Evolutionary conservation across 2,888 invertebrate genomes (phyloP).

Genomic region (Melanostoma mellinum): DNA sequence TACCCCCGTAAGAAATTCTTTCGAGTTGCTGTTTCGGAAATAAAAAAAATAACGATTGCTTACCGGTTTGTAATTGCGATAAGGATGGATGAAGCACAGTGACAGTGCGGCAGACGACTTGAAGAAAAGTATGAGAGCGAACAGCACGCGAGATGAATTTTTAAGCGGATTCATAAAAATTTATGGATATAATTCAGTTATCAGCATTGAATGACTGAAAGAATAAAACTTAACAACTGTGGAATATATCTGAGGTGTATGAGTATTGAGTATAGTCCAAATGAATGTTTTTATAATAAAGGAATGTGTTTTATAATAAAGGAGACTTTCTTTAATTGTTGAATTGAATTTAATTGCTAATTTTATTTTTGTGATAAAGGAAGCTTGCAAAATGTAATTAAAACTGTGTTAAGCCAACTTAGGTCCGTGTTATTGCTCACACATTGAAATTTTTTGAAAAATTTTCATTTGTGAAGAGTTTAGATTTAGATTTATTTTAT

Average conservation of each 20-base stretch:
- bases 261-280: constrained; percentile 14
- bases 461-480: too few species aligned
- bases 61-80: constrained; percentile 73
- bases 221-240: constrained; percentile 70
- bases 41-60: constrained; percentile 64
- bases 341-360: constrained; percentile 9
- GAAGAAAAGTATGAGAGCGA: constrained; percentile 39
- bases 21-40: not conserved
- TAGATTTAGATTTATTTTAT: too few species aligned
- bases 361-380: constrained; percentile 33
- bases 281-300: constrained; percentile 38
- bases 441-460: too few species aligned
- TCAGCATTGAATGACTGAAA: constrained; percentile 65
- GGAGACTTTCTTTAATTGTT: constrained; percentile 18
- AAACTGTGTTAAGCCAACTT: too few species aligned
- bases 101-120: constrained; percentile 5
- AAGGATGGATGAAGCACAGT: constrained; percentile 42
- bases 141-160: constrained; percentile 65
- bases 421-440: too few species aligned
- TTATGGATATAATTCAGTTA: constrained; percentile 72
- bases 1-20: constrained; percentile 43
- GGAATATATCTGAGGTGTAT: constrained; percentile 31
- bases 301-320: constrained; percentile 9
- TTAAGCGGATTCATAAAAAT: constrained; percentile 72
- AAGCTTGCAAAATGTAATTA: not conserved